These are phyloP conservation scores for Vultur gryphus DNA, from an alignment of 2,797 vertebrate species.

Conservation along the genomic window DNA sequence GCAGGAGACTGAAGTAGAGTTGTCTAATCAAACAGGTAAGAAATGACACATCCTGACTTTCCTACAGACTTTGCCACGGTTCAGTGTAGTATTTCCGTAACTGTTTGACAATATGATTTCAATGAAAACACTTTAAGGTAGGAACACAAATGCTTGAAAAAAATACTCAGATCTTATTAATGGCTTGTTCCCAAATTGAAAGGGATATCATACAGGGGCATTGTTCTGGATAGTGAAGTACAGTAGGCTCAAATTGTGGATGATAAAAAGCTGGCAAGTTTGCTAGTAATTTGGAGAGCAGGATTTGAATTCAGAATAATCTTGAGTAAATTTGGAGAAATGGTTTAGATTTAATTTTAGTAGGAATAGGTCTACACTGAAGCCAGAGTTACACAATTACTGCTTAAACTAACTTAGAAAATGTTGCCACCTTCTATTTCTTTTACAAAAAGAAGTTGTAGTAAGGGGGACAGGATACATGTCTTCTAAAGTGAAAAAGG, in stretches of 20 bases:
- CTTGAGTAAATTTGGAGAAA: neutral
- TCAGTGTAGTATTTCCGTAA: neutral
- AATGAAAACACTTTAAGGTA: neutral
- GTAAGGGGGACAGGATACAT: neutral
- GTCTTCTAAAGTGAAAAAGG: neutral
- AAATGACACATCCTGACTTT: neutral
- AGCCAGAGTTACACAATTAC: neutral
- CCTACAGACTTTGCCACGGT: neutral
- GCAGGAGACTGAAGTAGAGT: slow-evolving; percentile 61
- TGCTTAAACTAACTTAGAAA: neutral
- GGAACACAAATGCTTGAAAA: neutral
- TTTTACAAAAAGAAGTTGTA: neutral
- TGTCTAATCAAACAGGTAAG: slow-evolving; percentile 64
- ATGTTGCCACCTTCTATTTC: neutral
- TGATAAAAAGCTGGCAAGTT: neutral
- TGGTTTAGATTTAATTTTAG: neutral
- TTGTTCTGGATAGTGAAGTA: neutral
- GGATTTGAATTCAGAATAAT: neutral
- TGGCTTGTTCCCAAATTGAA: neutral
- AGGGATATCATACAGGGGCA: neutral
- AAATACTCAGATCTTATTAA: too few species aligned
- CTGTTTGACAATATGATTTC: neutral
- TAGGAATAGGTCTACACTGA: neutral
- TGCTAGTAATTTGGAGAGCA: neutral
- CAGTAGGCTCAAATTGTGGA: neutral